phyloP scores from a whole-genome alignment of 2,888 invertebrate species.

The Abrostola triplasia region DNA sequence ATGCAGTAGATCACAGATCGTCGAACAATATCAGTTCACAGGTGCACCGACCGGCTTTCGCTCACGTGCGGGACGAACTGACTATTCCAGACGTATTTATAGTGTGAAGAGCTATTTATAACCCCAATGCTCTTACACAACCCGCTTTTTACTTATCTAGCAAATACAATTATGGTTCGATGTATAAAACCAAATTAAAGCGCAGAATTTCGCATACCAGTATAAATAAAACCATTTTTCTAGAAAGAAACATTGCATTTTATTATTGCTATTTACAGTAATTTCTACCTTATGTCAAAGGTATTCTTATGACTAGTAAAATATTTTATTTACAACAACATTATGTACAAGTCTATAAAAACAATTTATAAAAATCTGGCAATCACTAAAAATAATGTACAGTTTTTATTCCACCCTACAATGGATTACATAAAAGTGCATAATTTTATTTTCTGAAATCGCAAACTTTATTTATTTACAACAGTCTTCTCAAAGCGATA shows the following conservation, averaged over 20 bases:
- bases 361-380: constrained; percentile 62
- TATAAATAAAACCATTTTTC: constrained; percentile 40
- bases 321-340: constrained; percentile 71
- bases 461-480: constrained; percentile 52
- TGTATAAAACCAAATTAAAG: background rate
- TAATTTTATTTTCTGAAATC: constrained; percentile 40
- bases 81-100: constrained; percentile 59
- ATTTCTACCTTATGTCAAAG: constrained; percentile 67
- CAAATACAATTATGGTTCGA: background rate
- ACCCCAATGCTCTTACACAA: constrained; percentile 12
- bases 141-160: constrained; percentile 1
- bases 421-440: constrained; percentile 41
- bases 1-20: constrained; percentile 18
- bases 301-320: constrained; percentile 75
- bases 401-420: constrained; percentile 45
- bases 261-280: constrained; percentile 73
- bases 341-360: constrained; percentile 64
- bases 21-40: constrained; percentile 7
- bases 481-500: constrained; percentile 56
- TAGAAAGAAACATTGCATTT: constrained; percentile 61
- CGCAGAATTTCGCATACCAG: too few species aligned
- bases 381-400: constrained; percentile 46
- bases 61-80: constrained; percentile 54
- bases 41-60: constrained; percentile 25
- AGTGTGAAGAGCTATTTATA: constrained; percentile 51